Evolutionary conservation across 2,888 invertebrate species (phyloP).

Genomic region (Monopis laevigella): DNA sequence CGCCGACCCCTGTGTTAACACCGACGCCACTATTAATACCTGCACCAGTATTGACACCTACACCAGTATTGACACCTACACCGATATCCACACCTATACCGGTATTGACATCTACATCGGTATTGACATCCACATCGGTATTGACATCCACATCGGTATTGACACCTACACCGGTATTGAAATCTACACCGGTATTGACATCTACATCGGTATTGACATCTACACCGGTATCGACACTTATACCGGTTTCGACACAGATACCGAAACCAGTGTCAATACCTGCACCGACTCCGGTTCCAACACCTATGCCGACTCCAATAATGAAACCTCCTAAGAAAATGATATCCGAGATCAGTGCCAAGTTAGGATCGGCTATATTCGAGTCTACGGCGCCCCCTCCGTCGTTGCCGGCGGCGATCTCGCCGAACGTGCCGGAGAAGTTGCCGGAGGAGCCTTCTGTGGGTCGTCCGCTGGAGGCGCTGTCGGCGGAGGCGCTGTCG

Average conservation of each 20-base stretch:
- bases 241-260: not conserved
- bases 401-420: constrained; percentile 17
- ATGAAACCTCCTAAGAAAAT: constrained; percentile 55
- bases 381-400: constrained; percentile 34
- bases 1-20: no score
- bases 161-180: not conserved
- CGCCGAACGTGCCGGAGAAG: constrained; percentile 19
- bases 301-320: constrained; percentile 36
- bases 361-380: constrained; percentile 38
- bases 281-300: constrained; percentile 15
- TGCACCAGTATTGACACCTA: no score
- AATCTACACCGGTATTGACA: constrained; percentile 22
- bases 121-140: no score
- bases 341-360: constrained; percentile 54
- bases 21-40: no score
- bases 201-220: no score
- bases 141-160: not conserved
- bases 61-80: no score
- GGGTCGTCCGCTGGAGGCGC: constrained; percentile 9
- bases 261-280: not conserved
- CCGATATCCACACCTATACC: no score
- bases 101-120: no score
- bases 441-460: constrained; percentile 4
- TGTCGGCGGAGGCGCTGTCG: constrained; percentile 10
- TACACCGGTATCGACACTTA: not conserved